Percentiles rank a stretch among this genome's conserved stretches.
phyloP scores from a whole-genome alignment of 2,113 vertebrate species.

The Clarias macrocephalus region DNA sequence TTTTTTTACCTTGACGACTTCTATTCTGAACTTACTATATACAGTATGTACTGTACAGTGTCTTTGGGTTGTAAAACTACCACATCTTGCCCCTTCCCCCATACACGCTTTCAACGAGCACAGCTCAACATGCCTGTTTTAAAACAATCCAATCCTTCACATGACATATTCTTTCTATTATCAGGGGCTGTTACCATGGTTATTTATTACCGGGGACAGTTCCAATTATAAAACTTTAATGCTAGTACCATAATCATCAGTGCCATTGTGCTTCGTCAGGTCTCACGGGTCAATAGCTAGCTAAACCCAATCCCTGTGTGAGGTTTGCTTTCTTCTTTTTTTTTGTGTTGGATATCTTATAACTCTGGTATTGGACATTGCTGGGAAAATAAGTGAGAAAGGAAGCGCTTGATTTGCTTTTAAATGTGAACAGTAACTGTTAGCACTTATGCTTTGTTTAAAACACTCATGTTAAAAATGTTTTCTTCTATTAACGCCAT shows the following conservation, averaged over 20 bases:
- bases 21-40: not conserved
- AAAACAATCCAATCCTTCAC: not conserved
- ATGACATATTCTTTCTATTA: not conserved
- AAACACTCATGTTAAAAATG: not conserved
- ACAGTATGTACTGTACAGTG: not conserved
- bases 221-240: not conserved
- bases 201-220: not conserved
- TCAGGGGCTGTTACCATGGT: not conserved
- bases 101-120: not conserved
- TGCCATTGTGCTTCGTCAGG: too few relatives aligned
- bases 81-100: too few relatives aligned
- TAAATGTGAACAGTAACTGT: not conserved
- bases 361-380: not conserved
- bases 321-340: not conserved
- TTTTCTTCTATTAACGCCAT: not conserved
- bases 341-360: not conserved
- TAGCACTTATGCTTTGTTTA: not conserved
- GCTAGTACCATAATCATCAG: not conserved
- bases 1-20: not conserved
- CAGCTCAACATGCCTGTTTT: not conserved
- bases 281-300: not conserved
- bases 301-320: not conserved
- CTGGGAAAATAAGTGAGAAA: not conserved
- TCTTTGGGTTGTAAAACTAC: not conserved
- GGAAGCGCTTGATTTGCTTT: not conserved